phyloP scores from a whole-genome alignment of 53 echinoderm and acorn worm genomes.

The Arbacia lixula region DNA sequence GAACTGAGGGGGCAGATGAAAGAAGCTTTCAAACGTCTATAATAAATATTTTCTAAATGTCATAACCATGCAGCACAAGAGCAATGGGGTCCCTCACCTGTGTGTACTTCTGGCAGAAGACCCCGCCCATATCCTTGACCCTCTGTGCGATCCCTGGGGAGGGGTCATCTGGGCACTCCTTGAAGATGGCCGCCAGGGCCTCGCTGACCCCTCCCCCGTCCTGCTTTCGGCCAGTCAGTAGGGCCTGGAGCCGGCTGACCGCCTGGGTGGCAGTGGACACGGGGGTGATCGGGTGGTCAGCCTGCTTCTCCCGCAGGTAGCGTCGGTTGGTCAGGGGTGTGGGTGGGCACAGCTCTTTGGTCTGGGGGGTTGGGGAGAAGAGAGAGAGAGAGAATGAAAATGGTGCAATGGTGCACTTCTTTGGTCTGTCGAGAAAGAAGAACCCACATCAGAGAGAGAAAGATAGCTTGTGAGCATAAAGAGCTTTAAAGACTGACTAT shows the following conservation, averaged over 20 bases:
- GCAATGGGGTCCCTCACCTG: conserved; percentile 66
- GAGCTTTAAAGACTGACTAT: no score
- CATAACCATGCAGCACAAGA: no score
- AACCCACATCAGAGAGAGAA: no score
- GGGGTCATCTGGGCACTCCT: conserved; percentile 82
- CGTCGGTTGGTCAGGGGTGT: conserved; percentile 92
- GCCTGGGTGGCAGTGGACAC: conserved; percentile 99
- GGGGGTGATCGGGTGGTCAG: conserved; percentile 78
- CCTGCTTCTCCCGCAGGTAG: conserved; percentile 85
- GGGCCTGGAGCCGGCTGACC: conserved; percentile 91
- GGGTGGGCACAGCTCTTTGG: conserved; percentile 78
- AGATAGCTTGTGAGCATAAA: no score
- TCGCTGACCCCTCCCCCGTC: conserved; percentile 89
- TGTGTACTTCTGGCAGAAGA: conserved; percentile 91
- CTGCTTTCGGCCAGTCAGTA: conserved; percentile 80
- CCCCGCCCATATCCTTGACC: conserved; percentile 89
- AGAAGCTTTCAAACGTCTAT: no score
- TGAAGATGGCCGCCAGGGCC: conserved; percentile 66
- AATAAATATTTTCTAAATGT: no score
- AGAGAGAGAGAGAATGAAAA: neutral
- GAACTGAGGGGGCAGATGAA: no score
- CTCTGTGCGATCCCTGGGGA: conserved; percentile 73
- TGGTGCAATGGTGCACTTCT: no score
- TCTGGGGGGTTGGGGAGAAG: conserved; percentile 26
- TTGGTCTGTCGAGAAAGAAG: no score